Percentiles rank a stretch among this genome's conserved stretches.
phyloP scores from a whole-genome alignment of 2,113 vertebrate species.

The Ciconia boyciana region DNA sequence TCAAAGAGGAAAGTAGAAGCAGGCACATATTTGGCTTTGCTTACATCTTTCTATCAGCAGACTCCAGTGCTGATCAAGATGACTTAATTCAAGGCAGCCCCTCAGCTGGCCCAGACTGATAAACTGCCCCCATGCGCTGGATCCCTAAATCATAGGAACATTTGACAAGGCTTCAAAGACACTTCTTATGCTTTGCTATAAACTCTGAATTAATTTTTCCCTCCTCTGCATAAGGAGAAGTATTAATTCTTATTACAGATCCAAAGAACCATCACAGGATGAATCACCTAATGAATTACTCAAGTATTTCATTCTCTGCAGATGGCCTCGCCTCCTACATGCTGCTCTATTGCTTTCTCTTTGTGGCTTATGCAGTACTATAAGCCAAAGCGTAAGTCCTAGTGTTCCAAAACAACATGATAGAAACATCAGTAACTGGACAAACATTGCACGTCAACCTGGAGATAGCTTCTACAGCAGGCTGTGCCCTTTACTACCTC shows the following conservation, averaged over 20 bases:
- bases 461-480: background rate
- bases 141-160: background rate
- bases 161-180: background rate
- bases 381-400: background rate
- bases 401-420: background rate
- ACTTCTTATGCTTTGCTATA: background rate
- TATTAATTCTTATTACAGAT: background rate
- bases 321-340: background rate
- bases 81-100: background rate
- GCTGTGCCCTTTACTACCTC: background rate
- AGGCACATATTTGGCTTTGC: background rate
- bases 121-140: background rate
- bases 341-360: background rate
- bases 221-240: background rate
- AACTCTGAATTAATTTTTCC: background rate
- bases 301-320: background rate
- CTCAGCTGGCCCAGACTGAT: background rate
- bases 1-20: background rate
- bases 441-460: background rate
- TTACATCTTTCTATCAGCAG: background rate
- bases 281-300: conserved; percentile 47
- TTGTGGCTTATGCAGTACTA: background rate
- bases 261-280: conserved; percentile 1
- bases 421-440: background rate
- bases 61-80: background rate